A percentile compares a stretch with the other conserved stretches of the same genome.
Conservation (phyloP, 2,797 vertebrate genomes). For the Oreonectes daqikongensis region DNA sequence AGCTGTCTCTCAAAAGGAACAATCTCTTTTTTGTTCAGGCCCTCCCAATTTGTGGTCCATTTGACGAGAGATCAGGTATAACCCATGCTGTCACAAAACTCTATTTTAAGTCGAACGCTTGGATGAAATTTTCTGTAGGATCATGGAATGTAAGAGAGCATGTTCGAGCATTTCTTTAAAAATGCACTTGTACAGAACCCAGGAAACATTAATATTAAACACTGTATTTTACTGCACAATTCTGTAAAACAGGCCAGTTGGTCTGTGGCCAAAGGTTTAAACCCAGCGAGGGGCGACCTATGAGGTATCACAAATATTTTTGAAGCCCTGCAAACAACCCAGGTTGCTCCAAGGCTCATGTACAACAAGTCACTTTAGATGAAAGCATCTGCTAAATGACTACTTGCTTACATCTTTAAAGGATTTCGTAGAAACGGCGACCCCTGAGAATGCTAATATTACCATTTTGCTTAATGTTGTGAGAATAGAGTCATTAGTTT, state of each 20-base stretch:
- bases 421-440: constrained; percentile 4
- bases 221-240: background rate
- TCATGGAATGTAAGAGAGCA: background rate
- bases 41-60: constrained; percentile 13
- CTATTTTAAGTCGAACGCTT: constrained; percentile 14
- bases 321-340: background rate
- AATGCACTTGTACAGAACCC: background rate
- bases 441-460: constrained; percentile 50
- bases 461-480: constrained; percentile 53
- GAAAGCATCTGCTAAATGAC: constrained; percentile 18
- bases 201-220: background rate
- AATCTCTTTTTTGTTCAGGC: constrained; percentile 12
- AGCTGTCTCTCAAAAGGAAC: constrained; percentile 26
- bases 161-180: constrained; percentile 5
- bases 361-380: background rate
- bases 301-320: background rate
- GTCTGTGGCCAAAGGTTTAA: background rate
- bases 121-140: background rate
- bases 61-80: constrained; percentile 17
- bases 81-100: constrained; percentile 38
- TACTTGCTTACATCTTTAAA: background rate
- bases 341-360: background rate
- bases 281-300: background rate
- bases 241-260: background rate
- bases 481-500: constrained; percentile 55